phyloP scores from a whole-genome alignment of 2,888 invertebrate genomes.

The Ptychoptera albimana region DNA sequence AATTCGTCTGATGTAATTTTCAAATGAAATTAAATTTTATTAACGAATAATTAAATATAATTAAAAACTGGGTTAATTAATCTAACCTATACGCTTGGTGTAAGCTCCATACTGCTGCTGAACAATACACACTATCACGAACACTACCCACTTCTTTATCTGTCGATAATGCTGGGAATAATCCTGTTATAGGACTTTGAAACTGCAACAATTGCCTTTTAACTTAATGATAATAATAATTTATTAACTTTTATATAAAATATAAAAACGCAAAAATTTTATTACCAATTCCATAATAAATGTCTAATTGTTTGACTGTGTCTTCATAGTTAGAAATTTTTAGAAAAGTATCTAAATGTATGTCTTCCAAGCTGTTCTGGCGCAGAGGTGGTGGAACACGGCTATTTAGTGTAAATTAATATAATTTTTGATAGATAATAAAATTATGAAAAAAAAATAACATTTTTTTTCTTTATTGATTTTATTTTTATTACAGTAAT shows the following conservation, averaged over 20 bases:
- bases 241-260: not conserved
- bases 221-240: conserved; percentile 47
- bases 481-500: not conserved
- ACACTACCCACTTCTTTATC: conserved; percentile 74
- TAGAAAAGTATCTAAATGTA: conserved; percentile 61
- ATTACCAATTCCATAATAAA: conserved; percentile 85
- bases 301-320: conserved; percentile 76
- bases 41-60: not conserved
- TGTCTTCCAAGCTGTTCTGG: conserved; percentile 57
- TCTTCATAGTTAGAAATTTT: conserved; percentile 80
- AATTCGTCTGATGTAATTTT: conserved; percentile 53
- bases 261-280: conserved; percentile 1
- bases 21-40: not conserved
- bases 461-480: not conserved
- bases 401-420: not conserved
- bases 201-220: conserved; percentile 79
- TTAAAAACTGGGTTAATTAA: not conserved
- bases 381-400: conserved; percentile 13
- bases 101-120: conserved; percentile 89
- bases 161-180: conserved; percentile 76
- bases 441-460: too few relatives aligned
- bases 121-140: conserved; percentile 93
- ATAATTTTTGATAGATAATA: too few relatives aligned
- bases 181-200: conserved; percentile 85
- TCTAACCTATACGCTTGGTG: conserved; percentile 84